These are phyloP conservation scores for Camarhynchus parvulus DNA, from an alignment of 2,113 vertebrate genomes.

Conservation along the genomic window DNA sequence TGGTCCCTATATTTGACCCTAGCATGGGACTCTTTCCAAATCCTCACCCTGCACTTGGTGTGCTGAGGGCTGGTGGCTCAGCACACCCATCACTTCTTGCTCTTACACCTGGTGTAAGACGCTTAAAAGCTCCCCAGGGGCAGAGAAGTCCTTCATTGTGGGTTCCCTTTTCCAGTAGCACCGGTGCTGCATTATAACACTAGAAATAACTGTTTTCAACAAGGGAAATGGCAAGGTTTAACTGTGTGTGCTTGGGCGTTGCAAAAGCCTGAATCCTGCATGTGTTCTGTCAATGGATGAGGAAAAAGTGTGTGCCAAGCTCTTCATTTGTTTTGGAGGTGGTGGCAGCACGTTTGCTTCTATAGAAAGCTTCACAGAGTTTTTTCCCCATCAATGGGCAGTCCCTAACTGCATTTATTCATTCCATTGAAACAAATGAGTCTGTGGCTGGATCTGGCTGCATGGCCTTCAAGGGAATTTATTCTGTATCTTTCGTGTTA, in stretches of 20 bases:
- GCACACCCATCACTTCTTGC: neutral
- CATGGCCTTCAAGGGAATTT: constrained; percentile 69
- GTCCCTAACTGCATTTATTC: constrained; percentile 22
- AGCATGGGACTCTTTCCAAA: neutral
- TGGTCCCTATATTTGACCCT: neutral
- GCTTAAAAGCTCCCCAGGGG: neutral
- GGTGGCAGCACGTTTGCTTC: neutral
- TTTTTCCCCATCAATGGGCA: neutral
- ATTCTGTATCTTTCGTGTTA: constrained; percentile 68
- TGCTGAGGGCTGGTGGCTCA: neutral
- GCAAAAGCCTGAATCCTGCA: neutral
- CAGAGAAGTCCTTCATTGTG: neutral
- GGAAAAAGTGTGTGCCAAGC: neutral
- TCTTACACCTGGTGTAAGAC: neutral
- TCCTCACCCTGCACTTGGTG: neutral
- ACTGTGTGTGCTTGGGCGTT: neutral
- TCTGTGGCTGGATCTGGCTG: constrained; percentile 45
- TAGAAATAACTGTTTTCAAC: neutral
- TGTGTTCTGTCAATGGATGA: neutral
- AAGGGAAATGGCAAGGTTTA: neutral
- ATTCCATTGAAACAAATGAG: constrained; percentile 52
- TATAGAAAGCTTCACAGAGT: constrained; percentile 8
- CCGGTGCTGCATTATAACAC: fast-evolving
- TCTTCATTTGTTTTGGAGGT: constrained; percentile 25
- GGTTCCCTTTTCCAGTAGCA: neutral